Evolutionary conservation across 2,888 invertebrate genomes (phyloP).

Genomic region (Pristionchus arcanus): DNA sequence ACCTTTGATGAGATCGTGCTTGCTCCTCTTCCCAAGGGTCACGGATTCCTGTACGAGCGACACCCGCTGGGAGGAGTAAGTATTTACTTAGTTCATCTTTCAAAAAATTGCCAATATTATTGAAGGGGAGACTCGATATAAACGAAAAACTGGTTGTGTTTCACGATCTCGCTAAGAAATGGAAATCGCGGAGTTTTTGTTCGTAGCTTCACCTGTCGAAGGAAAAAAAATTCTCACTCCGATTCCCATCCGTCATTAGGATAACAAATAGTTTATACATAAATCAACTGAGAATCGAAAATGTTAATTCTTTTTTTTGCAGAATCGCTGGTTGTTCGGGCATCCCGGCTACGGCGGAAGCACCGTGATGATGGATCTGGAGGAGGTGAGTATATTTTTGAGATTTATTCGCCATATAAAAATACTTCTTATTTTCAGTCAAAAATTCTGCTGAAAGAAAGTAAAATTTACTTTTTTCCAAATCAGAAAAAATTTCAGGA

Average conservation of each 20-base stretch:
- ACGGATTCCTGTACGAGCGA: slow-evolving; percentile 77
- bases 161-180: neutral
- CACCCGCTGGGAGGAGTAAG: slow-evolving; percentile 73
- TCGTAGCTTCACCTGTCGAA: no score
- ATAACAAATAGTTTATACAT: no score
- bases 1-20: slow-evolving; percentile 72
- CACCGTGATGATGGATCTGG: slow-evolving; percentile 77
- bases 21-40: slow-evolving; percentile 74
- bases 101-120: neutral
- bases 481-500: slow-evolving; percentile 53
- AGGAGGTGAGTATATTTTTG: slow-evolving; percentile 61
- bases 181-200: neutral
- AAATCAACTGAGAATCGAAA: no score
- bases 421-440: no score
- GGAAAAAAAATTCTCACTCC: neutral
- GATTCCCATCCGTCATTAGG: no score
- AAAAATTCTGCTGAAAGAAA: no score
- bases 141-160: neutral
- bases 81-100: neutral
- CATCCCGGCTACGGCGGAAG: slow-evolving; percentile 77
- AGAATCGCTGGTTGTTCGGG: slow-evolving; percentile 75
- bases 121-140: no score
- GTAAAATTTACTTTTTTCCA: no score
- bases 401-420: neutral
- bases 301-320: slow-evolving; percentile 48